A percentile compares a stretch with the other conserved stretches of the same genome.
phyloP scores from a whole-genome alignment of 2,113 vertebrate species.

The Gopherus evgoodei region DNA sequence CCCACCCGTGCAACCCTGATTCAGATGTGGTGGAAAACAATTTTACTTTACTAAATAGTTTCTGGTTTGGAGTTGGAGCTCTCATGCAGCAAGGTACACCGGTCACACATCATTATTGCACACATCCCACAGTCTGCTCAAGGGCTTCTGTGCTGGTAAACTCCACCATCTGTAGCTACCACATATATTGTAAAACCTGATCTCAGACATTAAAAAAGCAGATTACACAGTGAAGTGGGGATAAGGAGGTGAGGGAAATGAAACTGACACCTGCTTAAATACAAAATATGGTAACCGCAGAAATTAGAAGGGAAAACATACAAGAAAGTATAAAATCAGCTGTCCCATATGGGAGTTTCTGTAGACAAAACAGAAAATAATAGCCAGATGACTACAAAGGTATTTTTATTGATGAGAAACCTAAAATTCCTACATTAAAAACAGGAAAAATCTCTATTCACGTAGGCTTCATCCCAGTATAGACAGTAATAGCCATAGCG shows the following conservation, averaged over 20 bases:
- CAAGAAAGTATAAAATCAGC: neutral
- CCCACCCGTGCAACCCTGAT: conserved; percentile 98
- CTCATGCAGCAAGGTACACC: conserved; percentile 99
- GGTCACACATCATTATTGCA: conserved; percentile 76
- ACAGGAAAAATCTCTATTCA: neutral
- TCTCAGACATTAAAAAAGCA: neutral
- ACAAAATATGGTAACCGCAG: neutral
- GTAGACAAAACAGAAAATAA: neutral
- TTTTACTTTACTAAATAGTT: conserved; percentile 98
- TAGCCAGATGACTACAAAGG: neutral
- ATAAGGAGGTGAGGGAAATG: neutral
- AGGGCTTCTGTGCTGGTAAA: conserved; percentile 83
- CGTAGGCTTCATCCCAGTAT: neutral
- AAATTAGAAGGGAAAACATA: neutral
- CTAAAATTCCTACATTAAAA: neutral
- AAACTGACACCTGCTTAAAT: neutral
- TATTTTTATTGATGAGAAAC: neutral
- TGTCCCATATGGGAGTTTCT: neutral
- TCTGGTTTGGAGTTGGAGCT: conserved; percentile 98
- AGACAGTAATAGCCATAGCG: conserved; percentile 3
- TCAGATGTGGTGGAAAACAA: conserved; percentile 99
- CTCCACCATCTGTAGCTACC: conserved; percentile 76
- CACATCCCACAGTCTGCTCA: conserved; percentile 83
- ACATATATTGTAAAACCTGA: conserved; percentile 73
- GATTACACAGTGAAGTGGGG: rapidly evolving